phyloP scores from a whole-genome alignment of 2,797 vertebrate species.

The Phrynocephalus vlangalii region DNA sequence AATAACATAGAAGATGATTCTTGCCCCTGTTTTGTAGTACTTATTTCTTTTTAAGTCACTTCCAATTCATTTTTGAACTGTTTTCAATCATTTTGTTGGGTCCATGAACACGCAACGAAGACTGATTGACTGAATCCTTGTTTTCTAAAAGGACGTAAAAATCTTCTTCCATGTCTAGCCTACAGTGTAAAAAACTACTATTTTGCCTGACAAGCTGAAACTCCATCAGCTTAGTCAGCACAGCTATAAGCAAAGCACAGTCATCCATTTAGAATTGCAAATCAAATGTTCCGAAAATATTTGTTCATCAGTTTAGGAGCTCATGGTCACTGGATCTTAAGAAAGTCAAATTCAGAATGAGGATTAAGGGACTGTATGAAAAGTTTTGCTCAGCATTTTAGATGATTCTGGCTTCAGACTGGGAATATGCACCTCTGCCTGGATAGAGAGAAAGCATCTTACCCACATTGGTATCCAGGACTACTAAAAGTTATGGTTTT shows the following conservation, averaged over 20 bases:
- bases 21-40: too few relatives aligned
- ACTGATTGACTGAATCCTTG: constrained; percentile 41
- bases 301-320: constrained; percentile 15
- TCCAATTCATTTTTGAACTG: too few relatives aligned
- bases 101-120: too few relatives aligned
- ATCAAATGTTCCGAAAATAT: constrained; percentile 37
- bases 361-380: constrained; percentile 39
- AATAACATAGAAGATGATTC: too few relatives aligned
- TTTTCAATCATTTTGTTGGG: too few relatives aligned
- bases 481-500: background rate
- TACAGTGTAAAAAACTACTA: constrained; percentile 52
- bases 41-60: too few relatives aligned
- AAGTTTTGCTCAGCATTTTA: constrained; percentile 38
- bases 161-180: constrained; percentile 59
- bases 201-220: constrained; percentile 52
- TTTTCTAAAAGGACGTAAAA: constrained; percentile 65
- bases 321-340: constrained; percentile 15
- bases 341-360: constrained; percentile 42
- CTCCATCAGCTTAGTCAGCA: constrained; percentile 55
- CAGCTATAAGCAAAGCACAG: constrained; percentile 55
- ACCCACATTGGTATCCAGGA: background rate
- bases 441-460: background rate
- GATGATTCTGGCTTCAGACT: constrained; percentile 47
- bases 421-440: background rate
- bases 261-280: constrained; percentile 38